Percentiles rank a stretch among this genome's conserved stretches.
Evolutionary conservation across 2,888 invertebrate genomes (phyloP).

Genomic region (Lucinisca nassula): DNA sequence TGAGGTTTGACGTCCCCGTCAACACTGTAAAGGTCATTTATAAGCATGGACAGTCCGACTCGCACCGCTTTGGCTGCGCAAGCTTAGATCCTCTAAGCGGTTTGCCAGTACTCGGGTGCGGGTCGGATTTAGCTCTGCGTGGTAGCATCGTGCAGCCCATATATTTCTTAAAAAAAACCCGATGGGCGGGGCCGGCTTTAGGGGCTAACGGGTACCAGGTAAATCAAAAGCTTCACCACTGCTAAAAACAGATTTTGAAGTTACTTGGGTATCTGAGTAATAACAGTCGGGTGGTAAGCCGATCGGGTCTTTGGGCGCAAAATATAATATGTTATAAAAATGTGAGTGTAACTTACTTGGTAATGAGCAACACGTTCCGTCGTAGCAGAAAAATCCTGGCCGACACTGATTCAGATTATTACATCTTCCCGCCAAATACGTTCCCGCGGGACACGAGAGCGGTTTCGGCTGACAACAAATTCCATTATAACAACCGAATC

Average conservation of each 20-base stretch:
- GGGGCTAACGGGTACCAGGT: background rate
- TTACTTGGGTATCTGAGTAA: background rate
- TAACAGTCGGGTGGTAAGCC: too few species aligned
- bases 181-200: background rate
- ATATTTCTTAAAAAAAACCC: too few species aligned
- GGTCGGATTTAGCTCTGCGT: too few species aligned
- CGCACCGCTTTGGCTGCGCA: too few species aligned
- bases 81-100: too few species aligned
- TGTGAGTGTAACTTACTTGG: background rate
- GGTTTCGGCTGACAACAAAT: conserved; percentile 38
- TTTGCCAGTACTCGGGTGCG: too few species aligned
- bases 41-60: too few species aligned
- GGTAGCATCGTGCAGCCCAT: too few species aligned
- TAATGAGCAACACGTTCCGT: background rate
- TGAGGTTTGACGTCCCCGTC: too few species aligned
- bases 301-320: too few species aligned
- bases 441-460: background rate
- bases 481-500: conserved; percentile 42
- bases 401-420: background rate
- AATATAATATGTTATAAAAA: background rate
- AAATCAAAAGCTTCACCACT: background rate
- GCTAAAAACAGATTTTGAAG: background rate
- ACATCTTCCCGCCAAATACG: background rate
- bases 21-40: too few species aligned
- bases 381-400: background rate